Percentiles rank a stretch among this genome's conserved stretches.
These are phyloP conservation scores for Thryonomys swinderianus DNA, from an alignment of 2,113 vertebrate species.

Conservation along the genomic window DNA sequence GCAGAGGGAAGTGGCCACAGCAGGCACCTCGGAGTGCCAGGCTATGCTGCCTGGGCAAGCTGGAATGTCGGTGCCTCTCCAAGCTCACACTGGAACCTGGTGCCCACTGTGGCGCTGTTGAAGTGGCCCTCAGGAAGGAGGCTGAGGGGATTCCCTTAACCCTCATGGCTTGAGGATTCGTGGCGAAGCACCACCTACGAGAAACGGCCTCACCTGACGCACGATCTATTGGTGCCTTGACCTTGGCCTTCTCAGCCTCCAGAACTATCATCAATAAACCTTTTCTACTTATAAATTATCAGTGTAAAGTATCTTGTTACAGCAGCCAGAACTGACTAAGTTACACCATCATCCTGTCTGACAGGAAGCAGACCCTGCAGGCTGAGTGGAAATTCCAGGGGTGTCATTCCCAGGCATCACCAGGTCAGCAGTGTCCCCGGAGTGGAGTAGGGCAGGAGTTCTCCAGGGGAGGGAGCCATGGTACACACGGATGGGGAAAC, in stretches of 20 bases:
- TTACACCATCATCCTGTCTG: background rate
- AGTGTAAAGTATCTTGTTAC: background rate
- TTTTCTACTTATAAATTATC: background rate
- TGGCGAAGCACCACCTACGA: background rate
- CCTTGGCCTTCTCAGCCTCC: background rate
- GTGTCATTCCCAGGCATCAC: background rate
- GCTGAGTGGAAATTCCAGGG: background rate
- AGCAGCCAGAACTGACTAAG: background rate
- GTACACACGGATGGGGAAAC: constrained; percentile 10
- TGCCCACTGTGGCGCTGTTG: background rate
- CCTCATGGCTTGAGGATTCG: background rate
- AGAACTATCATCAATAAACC: background rate
- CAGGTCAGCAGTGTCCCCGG: background rate
- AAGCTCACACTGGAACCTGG: background rate
- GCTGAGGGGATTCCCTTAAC: background rate
- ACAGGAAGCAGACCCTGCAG: constrained; percentile 42
- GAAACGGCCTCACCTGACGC: background rate
- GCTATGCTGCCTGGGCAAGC: background rate
- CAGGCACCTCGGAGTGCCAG: background rate
- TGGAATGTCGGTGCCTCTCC: background rate
- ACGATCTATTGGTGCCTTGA: background rate
- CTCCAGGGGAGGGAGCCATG: background rate
- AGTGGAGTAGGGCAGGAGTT: background rate
- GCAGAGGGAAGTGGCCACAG: background rate
- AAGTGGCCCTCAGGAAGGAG: background rate